Conservation (phyloP, 2,113 vertebrate genomes). For the Megaleporinus macrocephalus region DNA sequence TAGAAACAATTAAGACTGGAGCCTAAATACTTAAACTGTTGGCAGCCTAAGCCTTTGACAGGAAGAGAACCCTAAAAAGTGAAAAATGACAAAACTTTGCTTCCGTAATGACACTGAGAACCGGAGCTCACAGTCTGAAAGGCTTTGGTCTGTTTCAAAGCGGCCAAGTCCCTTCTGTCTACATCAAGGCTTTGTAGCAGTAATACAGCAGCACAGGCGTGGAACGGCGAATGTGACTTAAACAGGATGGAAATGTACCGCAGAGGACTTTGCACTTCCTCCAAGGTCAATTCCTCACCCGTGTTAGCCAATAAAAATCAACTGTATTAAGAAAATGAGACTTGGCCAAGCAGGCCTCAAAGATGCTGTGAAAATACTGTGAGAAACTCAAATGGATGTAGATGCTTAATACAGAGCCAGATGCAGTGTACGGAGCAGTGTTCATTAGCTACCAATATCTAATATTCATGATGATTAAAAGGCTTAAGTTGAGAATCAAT, state of each 20-base stretch:
- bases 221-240: neutral
- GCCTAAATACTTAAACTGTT: neutral
- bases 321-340: neutral
- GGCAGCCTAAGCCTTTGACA: neutral
- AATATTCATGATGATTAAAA: constrained; percentile 51
- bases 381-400: neutral
- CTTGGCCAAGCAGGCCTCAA: neutral
- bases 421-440: neutral
- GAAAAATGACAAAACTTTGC: neutral
- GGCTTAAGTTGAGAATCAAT: constrained; percentile 46
- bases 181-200: neutral
- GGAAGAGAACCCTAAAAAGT: neutral
- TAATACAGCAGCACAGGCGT: neutral
- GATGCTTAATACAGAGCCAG: neutral
- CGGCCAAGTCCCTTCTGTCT: neutral
- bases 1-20: neutral
- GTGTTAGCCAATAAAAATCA: constrained; percentile 3
- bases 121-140: neutral
- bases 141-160: neutral
- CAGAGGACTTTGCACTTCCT: neutral
- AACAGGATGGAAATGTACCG: constrained; percentile 7
- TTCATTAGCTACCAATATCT: constrained; percentile 38
- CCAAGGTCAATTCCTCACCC: constrained; percentile 25
- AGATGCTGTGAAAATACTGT: neutral
- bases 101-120: neutral